A percentile compares a stretch with the other conserved stretches of the same genome.
These are phyloP conservation scores for Drosophila bunnanda DNA, from an alignment of 2,888 invertebrate species.

Conservation along the genomic window DNA sequence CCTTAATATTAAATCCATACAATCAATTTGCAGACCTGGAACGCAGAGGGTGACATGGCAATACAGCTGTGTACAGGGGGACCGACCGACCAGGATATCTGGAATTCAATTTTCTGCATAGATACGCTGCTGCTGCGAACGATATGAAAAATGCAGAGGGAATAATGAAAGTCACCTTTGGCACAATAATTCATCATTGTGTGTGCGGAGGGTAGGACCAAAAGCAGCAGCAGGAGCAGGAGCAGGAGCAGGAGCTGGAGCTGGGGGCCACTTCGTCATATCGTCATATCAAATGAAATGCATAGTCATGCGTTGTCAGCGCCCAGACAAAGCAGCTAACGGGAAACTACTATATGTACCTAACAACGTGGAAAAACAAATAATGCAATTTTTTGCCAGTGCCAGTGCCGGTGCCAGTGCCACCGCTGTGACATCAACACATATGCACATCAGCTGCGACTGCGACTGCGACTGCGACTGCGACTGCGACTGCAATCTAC, in stretches of 20 bases:
- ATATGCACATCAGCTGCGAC: constrained; percentile 22
- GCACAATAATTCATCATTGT: constrained; percentile 71
- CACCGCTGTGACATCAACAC: constrained; percentile 37
- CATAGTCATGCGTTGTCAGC: constrained; percentile 70
- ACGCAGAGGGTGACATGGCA: constrained; percentile 65
- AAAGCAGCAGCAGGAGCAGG: background rate
- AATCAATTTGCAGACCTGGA: constrained; percentile 68
- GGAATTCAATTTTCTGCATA: constrained; percentile 78
- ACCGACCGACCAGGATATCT: constrained; percentile 41
- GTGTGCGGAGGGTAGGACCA: constrained; percentile 1
- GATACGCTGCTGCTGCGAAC: constrained; percentile 53
- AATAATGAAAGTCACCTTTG: constrained; percentile 77
- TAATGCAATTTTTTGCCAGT: constrained; percentile 67
- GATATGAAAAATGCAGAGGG: constrained; percentile 49
- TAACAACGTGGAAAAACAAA: constrained; percentile 59
- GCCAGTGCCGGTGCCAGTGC: constrained; percentile 24
- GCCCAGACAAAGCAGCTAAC: constrained; percentile 34
- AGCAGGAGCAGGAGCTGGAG: background rate
- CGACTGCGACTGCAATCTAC: constrained; percentile 47
- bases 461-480: too few species aligned
- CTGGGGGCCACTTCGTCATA: constrained; percentile 8
- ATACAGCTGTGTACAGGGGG: constrained; percentile 47
- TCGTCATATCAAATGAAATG: constrained; percentile 76
- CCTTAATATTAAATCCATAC: constrained; percentile 75
- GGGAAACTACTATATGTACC: constrained; percentile 15